Percentiles rank a stretch among this genome's conserved stretches.
These are phyloP conservation scores for Tetrao urogallus DNA, from an alignment of 2,113 vertebrate genomes.

Conservation along the genomic window DNA sequence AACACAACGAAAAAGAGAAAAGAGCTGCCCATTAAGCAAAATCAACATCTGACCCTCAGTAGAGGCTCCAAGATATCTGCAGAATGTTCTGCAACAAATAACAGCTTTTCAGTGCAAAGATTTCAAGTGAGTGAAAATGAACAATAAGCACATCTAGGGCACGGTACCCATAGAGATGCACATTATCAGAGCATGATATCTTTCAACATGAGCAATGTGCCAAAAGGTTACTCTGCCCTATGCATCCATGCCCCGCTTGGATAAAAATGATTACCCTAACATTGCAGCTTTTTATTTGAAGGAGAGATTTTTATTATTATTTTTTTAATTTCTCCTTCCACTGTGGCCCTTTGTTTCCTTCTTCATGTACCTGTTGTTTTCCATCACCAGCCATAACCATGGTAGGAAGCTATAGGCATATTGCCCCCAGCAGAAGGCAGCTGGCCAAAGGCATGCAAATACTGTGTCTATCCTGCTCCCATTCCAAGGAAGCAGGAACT, in stretches of 20 bases:
- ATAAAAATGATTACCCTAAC: background rate
- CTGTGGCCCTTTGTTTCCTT: background rate
- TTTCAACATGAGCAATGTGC: background rate
- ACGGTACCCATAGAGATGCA: background rate
- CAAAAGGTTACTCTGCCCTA: background rate
- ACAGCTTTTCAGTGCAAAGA: background rate
- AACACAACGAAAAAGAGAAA: background rate
- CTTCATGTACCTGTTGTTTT: background rate
- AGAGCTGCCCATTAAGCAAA: background rate
- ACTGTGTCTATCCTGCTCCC: rapidly evolving
- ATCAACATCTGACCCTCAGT: background rate
- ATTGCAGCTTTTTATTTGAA: background rate
- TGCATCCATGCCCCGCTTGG: background rate
- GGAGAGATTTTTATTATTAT: background rate
- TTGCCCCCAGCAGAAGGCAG: background rate
- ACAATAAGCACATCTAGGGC: background rate
- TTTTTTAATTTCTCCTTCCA: background rate
- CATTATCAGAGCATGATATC: background rate
- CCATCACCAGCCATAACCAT: background rate
- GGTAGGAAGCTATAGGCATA: background rate
- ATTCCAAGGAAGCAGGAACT: background rate
- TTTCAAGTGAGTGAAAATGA: background rate
- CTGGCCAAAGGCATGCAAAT: background rate
- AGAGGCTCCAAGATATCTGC: background rate
- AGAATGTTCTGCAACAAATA: background rate